Percentiles rank a stretch among this genome's conserved stretches.
These are phyloP conservation scores for Serripes groenlandicus DNA, from an alignment of 2,888 invertebrate species.

Conservation along the genomic window DNA sequence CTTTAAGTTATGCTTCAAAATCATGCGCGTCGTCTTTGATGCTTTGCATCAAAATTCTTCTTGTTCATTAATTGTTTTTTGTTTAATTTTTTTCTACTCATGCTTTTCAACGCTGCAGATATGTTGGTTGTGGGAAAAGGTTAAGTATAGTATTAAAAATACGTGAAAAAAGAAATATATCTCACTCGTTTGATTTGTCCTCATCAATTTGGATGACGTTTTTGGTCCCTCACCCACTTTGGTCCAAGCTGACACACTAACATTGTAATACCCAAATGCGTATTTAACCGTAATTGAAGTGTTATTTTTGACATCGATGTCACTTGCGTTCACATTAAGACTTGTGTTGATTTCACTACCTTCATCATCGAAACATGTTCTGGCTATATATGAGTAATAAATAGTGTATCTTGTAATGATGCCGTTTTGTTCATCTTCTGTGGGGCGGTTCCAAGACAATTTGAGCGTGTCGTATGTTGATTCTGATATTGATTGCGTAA, in stretches of 20 bases:
- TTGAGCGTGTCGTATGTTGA: not conserved
- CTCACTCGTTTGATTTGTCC: slow-evolving; percentile 9
- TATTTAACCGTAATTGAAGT: not conserved
- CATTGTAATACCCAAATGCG: not conserved
- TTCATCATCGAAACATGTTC: not conserved
- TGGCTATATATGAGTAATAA: not conserved
- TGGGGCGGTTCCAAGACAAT: not conserved
- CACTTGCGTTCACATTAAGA: not conserved
- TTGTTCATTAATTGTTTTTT: too few species aligned
- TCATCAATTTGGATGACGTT: not conserved
- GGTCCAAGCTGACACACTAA: slow-evolving; percentile 4
- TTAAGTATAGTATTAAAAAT: too few species aligned
- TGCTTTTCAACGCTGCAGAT: too few species aligned
- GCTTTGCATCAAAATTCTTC: too few species aligned
- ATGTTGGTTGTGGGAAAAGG: too few species aligned
- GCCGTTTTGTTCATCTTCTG: not conserved
- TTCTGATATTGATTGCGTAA: not conserved
- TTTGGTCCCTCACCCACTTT: not conserved
- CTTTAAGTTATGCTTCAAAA: too few species aligned
- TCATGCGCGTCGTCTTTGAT: too few species aligned
- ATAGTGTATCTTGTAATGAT: not conserved
- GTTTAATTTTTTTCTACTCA: too few species aligned
- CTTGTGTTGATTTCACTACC: not conserved
- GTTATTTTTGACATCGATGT: not conserved
- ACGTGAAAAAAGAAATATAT: too few species aligned